Conservation (phyloP, 2,113 vertebrate species). For the Oreochromis tanganicae region DNA sequence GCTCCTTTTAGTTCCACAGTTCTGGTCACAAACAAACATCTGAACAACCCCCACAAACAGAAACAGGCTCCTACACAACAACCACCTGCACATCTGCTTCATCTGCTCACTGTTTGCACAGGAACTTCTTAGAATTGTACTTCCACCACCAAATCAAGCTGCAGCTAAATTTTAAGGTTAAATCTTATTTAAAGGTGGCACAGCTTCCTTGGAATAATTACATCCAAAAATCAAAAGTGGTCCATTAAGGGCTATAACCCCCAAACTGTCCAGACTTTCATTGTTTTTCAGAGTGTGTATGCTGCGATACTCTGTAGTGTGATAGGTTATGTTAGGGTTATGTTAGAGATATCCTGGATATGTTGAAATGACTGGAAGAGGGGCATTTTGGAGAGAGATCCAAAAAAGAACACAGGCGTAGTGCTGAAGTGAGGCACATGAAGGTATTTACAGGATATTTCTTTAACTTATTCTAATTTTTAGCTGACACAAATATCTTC, state of each 20-base stretch:
- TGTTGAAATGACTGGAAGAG: not conserved
- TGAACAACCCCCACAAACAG: not conserved
- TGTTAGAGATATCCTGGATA: not conserved
- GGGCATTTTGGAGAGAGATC: not conserved
- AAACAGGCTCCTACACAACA: not conserved
- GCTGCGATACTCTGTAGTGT: not conserved
- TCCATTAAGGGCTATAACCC: not conserved
- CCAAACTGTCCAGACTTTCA: not conserved
- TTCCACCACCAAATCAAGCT: not conserved
- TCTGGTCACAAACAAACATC: not conserved
- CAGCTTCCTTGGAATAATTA: not conserved
- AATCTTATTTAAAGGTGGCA: not conserved
- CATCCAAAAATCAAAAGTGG: not conserved
- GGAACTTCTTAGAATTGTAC: not conserved
- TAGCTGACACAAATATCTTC: not conserved
- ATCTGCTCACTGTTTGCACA: not conserved
- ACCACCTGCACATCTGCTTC: not conserved
- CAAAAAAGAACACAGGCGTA: not conserved
- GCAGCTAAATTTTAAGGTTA: not conserved
- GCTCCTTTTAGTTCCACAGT: not conserved
- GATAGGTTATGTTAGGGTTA: not conserved
- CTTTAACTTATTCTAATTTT: not conserved
- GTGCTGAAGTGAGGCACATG: not conserved
- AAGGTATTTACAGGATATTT: not conserved
- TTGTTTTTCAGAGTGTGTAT: not conserved